Evolutionary conservation across 1,140 invertebrate species (phyloP), one percentile per base, ranked within the genome.

Genomic region (Eurytemora carolleeae): DNA sequence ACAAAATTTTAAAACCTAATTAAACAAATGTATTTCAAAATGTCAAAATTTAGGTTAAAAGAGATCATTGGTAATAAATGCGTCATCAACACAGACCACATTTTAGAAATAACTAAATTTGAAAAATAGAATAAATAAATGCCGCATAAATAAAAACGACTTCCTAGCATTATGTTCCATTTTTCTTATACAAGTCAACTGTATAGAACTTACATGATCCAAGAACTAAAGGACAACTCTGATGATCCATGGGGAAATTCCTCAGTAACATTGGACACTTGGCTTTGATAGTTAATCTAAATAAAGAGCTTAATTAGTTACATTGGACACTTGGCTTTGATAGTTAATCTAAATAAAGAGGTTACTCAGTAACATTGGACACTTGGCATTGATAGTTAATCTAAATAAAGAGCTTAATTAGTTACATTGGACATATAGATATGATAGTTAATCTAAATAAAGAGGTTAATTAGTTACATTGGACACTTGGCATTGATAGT

Each of bases 321-420:
- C 81, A 84, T 83, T 23, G 78, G 78, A 70, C 82, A 83, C 20
- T 73, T 75, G 17, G 81, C 79, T 65, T 77, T 77, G 19, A 83
- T 76, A 1, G 82, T 83, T 60, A 83, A 67, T 66, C 82, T 79
- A 67, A 24, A 69, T n/a, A n/a, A n/a, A n/a, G 68, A 82, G 84
- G 62, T 79, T 76, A 64, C 76, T 71, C 57, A 83, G 68, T 61
- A 77, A 72, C 81, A 84, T 83, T 23, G 78, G 78, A 70, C 82
- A 83, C 20, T 73, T 75, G 17, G 81, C 79, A 65, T 77, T 77
- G 19, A 83, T 76, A 1, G 82, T 83, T 60, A 83, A 67, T 66
- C 82, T 79, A 67, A 24, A 69, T n/a, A n/a, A n/a, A n/a, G 68
- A 82, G 84, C 61, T 79, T 76, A 64, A 75, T 71, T 57, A 83